Evolutionary conservation across 2,113 vertebrate species (phyloP), one percentile per base, ranked within the genome.

Genomic region (Daubentonia madagascariensis): DNA sequence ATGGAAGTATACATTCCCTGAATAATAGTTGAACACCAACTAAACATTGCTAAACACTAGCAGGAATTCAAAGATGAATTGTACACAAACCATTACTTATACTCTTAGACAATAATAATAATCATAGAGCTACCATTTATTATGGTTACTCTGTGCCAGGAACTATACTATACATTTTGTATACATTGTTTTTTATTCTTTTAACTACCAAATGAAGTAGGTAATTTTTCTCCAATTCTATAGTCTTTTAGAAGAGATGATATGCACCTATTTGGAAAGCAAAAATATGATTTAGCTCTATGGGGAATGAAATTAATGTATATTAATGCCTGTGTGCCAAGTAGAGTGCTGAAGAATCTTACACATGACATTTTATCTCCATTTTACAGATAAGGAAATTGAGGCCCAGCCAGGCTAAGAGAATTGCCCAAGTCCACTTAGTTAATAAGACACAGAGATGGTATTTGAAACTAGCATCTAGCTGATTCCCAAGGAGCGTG

Each of bases 371-470:
- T 76, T 81, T 96, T 91, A 72, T 94, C 68, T 95, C 68, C 95
- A 94, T 87, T 95, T 95, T 96, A 89, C 68, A 88, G 95, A 96
- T 96, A 97, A 89, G 83, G 13, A 93, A 79, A 76, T 72, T 95
- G 92, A 96, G 63, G 11, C 22, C 75, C 45, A 37, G 79, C 61
- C 91, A 95, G 32, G 13, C 80, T 93, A 88, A 89, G 78, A 94
- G 57, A 96, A 83, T 91, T 96, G 20, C 85, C 87, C 87, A 81
- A 91, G 50, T 20, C 16, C 40, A n/a, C 18, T 92, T 78, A 91
- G 61, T 32, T 94, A 89, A 48, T 80, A 63, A 68, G 61, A 92
- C 50, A 63, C 28, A 93, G 61, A 67, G 1, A 85, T 35, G 0
- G 17, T 25, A 37, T 93, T 85, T 61, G 48, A 91, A 93, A 76